Conservation (phyloP, 2,797 vertebrate species). For the Euphonia xanthogaster region DNA sequence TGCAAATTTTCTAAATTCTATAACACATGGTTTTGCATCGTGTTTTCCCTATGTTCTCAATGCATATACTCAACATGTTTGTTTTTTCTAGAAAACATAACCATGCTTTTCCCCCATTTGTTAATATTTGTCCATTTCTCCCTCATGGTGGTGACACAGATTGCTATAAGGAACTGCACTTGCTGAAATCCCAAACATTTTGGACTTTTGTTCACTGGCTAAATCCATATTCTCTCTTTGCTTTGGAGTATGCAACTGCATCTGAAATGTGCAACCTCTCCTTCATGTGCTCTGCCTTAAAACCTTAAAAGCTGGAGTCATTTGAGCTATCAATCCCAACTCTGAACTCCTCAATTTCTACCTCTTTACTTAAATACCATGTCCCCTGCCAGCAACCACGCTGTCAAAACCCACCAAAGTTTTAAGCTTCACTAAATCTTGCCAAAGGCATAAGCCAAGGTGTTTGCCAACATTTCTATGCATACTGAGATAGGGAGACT, state of each 20-base stretch:
- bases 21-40: neutral
- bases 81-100: neutral
- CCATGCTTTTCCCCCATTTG: neutral
- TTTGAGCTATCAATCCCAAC: neutral
- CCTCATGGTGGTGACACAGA: neutral
- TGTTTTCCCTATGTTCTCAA: neutral
- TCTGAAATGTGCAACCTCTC: neutral
- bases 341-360: neutral
- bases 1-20: neutral
- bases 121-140: neutral
- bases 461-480: neutral
- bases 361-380: neutral
- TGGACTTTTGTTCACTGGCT: neutral
- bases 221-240: neutral
- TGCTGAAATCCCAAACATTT: neutral
- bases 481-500: neutral
- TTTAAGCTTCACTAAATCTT: neutral
- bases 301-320: neutral
- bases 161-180: neutral
- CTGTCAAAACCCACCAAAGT: neutral
- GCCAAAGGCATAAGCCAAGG: neutral
- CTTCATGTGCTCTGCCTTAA: neutral
- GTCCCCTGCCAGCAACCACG: accelerated
- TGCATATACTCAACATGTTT: neutral
- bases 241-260: neutral